Evolutionary conservation across 2,888 invertebrate genomes (phyloP).

Genomic region (Epirrita christyi): DNA sequence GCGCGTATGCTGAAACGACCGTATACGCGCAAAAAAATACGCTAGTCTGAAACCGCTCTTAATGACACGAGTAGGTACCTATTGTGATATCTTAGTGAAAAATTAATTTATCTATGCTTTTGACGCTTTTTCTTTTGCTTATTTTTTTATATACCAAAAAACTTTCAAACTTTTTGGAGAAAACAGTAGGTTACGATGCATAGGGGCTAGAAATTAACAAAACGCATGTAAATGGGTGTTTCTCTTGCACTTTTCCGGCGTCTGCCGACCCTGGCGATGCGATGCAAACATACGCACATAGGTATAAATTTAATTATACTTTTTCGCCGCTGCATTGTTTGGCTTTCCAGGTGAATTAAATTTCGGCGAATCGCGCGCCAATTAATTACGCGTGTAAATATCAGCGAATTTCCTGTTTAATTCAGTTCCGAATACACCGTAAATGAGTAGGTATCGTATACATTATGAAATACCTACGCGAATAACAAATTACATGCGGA

Average conservation of each 20-base stretch:
- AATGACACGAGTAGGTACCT: too few species aligned
- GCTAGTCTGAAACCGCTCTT: too few species aligned
- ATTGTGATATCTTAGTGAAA: too few species aligned
- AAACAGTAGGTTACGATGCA: too few species aligned
- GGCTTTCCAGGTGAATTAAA: conserved; percentile 27
- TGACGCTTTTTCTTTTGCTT: too few species aligned
- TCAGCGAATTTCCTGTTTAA: conserved; percentile 30
- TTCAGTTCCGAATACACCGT: conserved; percentile 23
- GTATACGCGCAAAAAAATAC: too few species aligned
- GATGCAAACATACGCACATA: conserved; percentile 32
- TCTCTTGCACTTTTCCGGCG: not conserved
- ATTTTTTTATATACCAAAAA: too few species aligned
- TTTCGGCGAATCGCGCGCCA: conserved; percentile 23
- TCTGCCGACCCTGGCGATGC: conserved; percentile 25
- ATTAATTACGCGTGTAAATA: conserved; percentile 33
- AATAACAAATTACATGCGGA: conserved; percentile 24
- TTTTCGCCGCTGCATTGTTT: conserved; percentile 23
- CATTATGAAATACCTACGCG: conserved; percentile 22
- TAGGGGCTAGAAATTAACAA: too few species aligned
- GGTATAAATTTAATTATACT: conserved; percentile 44
- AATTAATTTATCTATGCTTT: too few species aligned
- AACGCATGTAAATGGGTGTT: not conserved
- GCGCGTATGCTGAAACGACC: too few species aligned
- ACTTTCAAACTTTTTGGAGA: too few species aligned
- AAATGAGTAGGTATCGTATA: conserved; percentile 26